Evolutionary conservation across 2,888 invertebrate species (phyloP), one percentile per base, ranked within the genome.

Genomic region (Penaeus monodon): DNA sequence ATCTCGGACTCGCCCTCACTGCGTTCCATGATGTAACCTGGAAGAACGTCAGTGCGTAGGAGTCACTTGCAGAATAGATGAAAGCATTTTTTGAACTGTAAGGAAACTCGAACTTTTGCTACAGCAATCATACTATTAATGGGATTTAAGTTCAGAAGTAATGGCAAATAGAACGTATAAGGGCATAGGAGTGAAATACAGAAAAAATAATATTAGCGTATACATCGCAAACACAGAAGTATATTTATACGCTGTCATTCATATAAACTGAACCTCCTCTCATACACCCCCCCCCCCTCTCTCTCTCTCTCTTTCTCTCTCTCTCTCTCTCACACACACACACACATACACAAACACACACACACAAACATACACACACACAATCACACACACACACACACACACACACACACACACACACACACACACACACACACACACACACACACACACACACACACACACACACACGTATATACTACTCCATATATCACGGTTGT

Each of bases 21-120:
- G 77, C 95, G 94, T 92, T 97, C 97, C 90, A 97, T 96, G 91
- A 96, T 94, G 92, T 96, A 97, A 76, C 97, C 97, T 92, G 86
- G 1, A 70, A 57, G 57, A 38, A n/a, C 64, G 49, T 29, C 65
- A 27, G 63, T 24, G 63, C 49, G 4, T 27, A 24, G 38, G 22
- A 77, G 44, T 49, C 77, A 77, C 17, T 20, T 38, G 29, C 14
- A 14, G 3, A 29, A 33, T 33, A 77, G 24, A 49, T 17, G 3
- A 24, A 77, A 12, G 22, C 27, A n/a, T 38, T 33, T 2, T n/a
- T 3, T 44, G n/a, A 38, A 0, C 20, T 22, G 20, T 0, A 10
- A 20, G 57, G 44, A 74, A 44, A 44, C 44, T 44, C 44, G 44
- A 44, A 44, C 44, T 44, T 44, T 10, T 44, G 44, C 2, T 38